These are phyloP conservation scores for Zapus hudsonius DNA, from an alignment of 2,113 vertebrate genomes.

Conservation along the genomic window DNA sequence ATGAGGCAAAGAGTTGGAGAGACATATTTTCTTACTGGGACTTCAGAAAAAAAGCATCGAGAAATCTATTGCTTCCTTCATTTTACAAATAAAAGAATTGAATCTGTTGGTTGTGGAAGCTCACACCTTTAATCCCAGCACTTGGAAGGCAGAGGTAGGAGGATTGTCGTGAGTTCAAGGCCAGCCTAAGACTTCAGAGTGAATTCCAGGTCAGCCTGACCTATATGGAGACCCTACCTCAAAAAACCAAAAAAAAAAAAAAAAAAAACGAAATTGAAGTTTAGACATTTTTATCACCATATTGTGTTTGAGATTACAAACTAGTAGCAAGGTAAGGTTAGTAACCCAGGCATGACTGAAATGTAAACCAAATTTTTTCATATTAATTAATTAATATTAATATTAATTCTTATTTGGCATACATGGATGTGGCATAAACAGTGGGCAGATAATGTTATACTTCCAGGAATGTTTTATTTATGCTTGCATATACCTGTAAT, in stretches of 20 bases:
- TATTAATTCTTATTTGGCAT: background rate
- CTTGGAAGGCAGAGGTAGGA: no score
- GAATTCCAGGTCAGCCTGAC: no score
- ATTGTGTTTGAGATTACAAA: background rate
- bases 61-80: background rate
- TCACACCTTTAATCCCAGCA: no score
- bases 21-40: background rate
- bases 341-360: background rate
- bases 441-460: background rate
- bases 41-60: background rate
- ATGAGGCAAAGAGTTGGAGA: accelerated
- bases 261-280: no score
- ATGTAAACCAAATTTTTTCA: background rate
- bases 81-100: background rate
- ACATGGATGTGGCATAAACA: background rate
- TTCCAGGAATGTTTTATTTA: background rate
- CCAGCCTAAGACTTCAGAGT: no score
- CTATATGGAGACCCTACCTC: no score
- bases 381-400: no score
- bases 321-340: background rate
- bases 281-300: background rate
- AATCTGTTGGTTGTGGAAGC: no score
- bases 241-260: no score
- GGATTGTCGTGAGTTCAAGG: no score
- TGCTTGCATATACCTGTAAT: background rate